Evolutionary conservation across 2,888 invertebrate genomes (phyloP).

Genomic region (Buathra laborator): DNA sequence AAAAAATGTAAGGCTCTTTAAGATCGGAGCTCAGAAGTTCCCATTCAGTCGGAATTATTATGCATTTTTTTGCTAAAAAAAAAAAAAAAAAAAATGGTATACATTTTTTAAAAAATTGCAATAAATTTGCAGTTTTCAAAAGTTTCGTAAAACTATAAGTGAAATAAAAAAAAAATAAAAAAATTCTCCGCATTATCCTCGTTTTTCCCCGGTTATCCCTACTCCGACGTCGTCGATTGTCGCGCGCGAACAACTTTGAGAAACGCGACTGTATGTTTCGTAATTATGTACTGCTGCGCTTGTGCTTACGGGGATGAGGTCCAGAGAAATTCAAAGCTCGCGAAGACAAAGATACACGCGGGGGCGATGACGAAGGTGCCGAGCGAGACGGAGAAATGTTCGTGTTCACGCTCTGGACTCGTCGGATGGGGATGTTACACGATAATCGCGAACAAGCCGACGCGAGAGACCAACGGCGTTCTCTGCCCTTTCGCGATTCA

Average conservation of each 20-base stretch:
- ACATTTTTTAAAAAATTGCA: no score
- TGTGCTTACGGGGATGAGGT: conserved; percentile 59
- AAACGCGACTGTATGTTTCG: conserved; percentile 31
- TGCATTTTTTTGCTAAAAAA: no score
- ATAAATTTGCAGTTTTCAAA: no score
- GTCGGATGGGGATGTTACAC: conserved; percentile 45
- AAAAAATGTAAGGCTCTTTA: background rate
- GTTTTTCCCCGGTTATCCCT: background rate
- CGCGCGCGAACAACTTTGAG: conserved; percentile 27
- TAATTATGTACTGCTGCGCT: conserved; percentile 57
- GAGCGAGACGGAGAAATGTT: conserved; percentile 41
- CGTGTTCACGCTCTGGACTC: conserved; percentile 54
- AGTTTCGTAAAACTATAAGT: no score
- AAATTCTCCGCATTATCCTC: background rate
- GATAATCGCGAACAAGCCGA: conserved; percentile 65
- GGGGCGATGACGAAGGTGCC: conserved; percentile 1
- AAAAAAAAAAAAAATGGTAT: no score
- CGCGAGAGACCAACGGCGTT: conserved; percentile 50
- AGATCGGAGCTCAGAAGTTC: background rate
- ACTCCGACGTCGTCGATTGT: background rate
- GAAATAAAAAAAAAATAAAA: no score
- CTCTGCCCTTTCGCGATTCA: background rate
- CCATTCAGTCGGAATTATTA: no score
- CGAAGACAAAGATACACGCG: conserved; percentile 5
- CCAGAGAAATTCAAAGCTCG: conserved; percentile 56